These are phyloP conservation scores for Rissa tridactyla DNA, from an alignment of 2,113 vertebrate species.

Conservation along the genomic window DNA sequence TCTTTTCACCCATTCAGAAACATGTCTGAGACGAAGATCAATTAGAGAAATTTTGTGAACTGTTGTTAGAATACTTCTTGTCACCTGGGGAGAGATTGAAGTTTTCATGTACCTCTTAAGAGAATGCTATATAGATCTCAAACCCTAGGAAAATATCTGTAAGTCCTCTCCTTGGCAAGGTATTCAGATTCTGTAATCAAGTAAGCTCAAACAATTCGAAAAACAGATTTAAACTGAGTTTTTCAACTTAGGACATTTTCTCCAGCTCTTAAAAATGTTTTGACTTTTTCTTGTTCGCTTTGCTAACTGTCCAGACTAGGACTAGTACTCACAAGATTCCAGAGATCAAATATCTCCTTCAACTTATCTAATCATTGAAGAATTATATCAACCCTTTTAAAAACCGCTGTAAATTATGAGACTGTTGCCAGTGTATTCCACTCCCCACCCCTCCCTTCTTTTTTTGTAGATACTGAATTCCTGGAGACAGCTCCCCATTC, in stretches of 20 bases:
- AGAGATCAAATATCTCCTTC: neutral
- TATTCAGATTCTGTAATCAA: neutral
- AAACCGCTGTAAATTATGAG: neutral
- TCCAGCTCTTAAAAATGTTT: neutral
- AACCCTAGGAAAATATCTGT: neutral
- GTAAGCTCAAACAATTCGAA: neutral
- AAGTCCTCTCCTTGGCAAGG: neutral
- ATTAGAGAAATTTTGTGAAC: neutral
- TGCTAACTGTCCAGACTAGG: neutral
- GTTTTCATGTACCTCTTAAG: neutral
- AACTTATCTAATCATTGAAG: neutral
- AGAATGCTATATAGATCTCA: neutral
- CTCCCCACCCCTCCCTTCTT: fast-evolving
- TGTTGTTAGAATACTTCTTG: neutral
- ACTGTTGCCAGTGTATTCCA: neutral
- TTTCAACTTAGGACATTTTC: neutral
- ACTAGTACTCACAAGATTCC: neutral
- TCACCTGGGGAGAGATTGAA: neutral
- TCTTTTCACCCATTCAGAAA: neutral
- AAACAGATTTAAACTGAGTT: neutral
- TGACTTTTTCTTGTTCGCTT: neutral
- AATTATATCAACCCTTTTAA: neutral
- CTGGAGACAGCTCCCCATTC: neutral
- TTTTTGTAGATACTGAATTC: neutral
- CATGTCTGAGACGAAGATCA: neutral